Evolutionary conservation across 1,140 invertebrate species (phyloP), one percentile per base, ranked within the genome.

Genomic region (Drosophila virilis): DNA sequence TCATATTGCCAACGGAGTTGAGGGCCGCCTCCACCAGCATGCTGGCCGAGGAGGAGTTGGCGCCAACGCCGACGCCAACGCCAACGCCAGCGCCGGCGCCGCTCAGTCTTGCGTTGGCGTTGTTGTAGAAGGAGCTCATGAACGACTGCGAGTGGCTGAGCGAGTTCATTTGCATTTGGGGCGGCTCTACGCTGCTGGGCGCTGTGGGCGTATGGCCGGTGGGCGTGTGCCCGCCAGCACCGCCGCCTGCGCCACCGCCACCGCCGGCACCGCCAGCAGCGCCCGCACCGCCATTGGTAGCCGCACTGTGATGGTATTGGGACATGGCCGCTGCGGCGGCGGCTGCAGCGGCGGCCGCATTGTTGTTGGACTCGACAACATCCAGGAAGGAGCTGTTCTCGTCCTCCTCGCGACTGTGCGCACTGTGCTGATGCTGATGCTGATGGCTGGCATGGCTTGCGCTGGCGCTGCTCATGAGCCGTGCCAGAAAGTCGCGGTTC

Each of bases 1-100:
- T 92, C 84, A 92, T 92, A 77, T 91, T 92, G 64, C 92, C 91
- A 73, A 92, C 92, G 50, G 92, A 92, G 73, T 91, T 92, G 40
- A 92, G 76, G 17, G 92, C 92, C 45, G 92, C 92, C 73, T 92
- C 92, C 13, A 92, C 92, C 22, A 92, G 77, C 91, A 92, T 92
- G 74, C 91, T 92, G 64, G 92, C 92, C 55, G 92, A 92, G 4
- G 91, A 86, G 9, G 91, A 91, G 52, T 78, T 73, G 7, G 78
- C 83, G 33, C 78, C 78, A 10, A 79, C 86, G 32, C 78, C 79
- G 8, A 79, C 70, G 32, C 58, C 70, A 7, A 61, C 70, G 12
- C 65, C 71, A 9, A 61, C 70, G 12, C 65, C 71, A 9, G 65
- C 68, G 6, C 77, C 85, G 50, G 76, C 78, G 13, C 81, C 77